Evolutionary conservation across 2,888 invertebrate genomes (phyloP).

Genomic region (Minunthozetes semirufus): DNA sequence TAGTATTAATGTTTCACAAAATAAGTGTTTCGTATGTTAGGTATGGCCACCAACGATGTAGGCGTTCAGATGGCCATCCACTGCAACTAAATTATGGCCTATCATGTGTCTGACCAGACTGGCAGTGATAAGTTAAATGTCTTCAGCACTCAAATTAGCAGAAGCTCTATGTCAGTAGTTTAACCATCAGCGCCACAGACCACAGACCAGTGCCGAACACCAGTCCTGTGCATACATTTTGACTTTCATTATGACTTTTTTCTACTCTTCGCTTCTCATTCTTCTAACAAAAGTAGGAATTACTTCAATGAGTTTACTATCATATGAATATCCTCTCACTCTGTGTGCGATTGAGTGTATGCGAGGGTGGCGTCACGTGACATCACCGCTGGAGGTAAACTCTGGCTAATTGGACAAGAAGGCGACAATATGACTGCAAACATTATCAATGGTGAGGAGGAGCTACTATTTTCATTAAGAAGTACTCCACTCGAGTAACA

Average conservation of each 20-base stretch:
- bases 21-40: background rate
- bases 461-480: constrained; percentile 10
- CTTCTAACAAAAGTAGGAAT: background rate
- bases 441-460: constrained; percentile 2
- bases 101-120: constrained; percentile 12
- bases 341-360: background rate
- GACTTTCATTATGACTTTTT: background rate
- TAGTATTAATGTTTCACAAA: background rate
- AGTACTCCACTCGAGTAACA: background rate
- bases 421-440: constrained; percentile 28
- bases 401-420: constrained; percentile 25
- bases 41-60: constrained; percentile 31
- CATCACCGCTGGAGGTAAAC: background rate
- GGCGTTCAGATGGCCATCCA: constrained; percentile 10
- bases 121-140: constrained; percentile 21
- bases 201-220: background rate
- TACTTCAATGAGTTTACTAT: constrained; percentile 7
- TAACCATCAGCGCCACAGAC: background rate
- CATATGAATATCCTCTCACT: background rate
- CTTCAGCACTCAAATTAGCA: constrained; percentile 8
- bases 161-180: background rate
- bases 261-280: background rate
- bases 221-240: background rate
- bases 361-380: constrained; percentile 23
- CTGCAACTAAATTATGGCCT: constrained; percentile 21